Percentiles rank a stretch among this genome's conserved stretches.
Conservation (phyloP, 2,113 vertebrate species). For the Syngnathus scovelli region DNA sequence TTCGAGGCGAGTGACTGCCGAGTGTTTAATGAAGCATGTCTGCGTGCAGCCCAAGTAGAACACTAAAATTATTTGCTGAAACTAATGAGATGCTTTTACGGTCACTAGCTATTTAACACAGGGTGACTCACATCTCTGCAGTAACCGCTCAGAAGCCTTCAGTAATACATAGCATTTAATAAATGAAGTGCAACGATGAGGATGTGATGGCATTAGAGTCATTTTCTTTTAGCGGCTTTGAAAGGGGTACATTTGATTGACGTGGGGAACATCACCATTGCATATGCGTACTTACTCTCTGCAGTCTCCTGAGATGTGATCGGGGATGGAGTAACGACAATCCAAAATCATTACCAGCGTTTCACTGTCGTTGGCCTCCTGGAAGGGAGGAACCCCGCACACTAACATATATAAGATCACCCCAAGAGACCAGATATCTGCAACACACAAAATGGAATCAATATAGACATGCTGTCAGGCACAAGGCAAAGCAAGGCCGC, state of each 20-base stretch:
- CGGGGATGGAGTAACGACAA: slow-evolving; percentile 78
- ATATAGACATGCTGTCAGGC: background rate
- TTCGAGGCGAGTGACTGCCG: background rate
- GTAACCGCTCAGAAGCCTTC: background rate
- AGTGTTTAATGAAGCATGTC: background rate
- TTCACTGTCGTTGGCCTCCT: slow-evolving; percentile 88
- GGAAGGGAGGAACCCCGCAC: slow-evolving; percentile 81
- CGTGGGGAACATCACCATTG: no score
- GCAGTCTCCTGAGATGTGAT: slow-evolving; percentile 73
- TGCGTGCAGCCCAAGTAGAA: slow-evolving; percentile 26
- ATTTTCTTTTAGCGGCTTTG: background rate
- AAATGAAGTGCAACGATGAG: background rate
- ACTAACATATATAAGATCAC: slow-evolving; percentile 90
- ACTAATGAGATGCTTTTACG: slow-evolving; percentile 42
- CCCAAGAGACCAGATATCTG: slow-evolving; percentile 87
- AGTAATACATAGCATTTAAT: background rate
- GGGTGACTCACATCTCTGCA: background rate
- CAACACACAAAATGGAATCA: slow-evolving; percentile 31
- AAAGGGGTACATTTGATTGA: background rate
- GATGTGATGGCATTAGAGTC: background rate
- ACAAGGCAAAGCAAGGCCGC: background rate
- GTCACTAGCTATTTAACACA: slow-evolving; percentile 26
- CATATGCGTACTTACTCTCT: slow-evolving; percentile 70
- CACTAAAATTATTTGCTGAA: slow-evolving; percentile 34
- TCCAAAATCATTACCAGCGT: slow-evolving; percentile 90